Conservation (phyloP, 2,888 invertebrate species). For the Augochlorella aurata region DNA sequence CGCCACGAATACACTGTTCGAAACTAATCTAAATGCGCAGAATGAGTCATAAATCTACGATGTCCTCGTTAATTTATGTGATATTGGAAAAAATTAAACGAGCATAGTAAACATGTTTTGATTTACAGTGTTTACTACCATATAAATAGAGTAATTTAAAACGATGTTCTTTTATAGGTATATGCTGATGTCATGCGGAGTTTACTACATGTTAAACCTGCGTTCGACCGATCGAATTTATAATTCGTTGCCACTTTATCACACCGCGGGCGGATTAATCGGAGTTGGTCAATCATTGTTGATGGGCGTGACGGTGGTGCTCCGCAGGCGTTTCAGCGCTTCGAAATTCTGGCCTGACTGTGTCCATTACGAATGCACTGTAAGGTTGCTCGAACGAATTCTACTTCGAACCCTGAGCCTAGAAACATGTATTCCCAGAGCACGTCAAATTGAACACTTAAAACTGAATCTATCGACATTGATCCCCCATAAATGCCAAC, state of each 20-base stretch:
- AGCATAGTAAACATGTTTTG: neutral
- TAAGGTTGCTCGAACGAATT: slow-evolving; percentile 67
- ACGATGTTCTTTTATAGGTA: slow-evolving; percentile 71
- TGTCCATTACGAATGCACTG: slow-evolving; percentile 82
- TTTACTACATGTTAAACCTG: slow-evolving; percentile 77
- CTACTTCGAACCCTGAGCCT: neutral
- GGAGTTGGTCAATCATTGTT: slow-evolving; percentile 82
- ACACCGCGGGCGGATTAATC: slow-evolving; percentile 82
- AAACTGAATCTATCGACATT: too few relatives aligned
- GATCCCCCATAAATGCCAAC: too few relatives aligned
- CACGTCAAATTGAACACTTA: too few relatives aligned
- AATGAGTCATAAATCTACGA: neutral
- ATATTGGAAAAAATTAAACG: neutral
- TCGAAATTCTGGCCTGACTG: slow-evolving; percentile 83
- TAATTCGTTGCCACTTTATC: slow-evolving; percentile 82
- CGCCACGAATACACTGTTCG: too few relatives aligned
- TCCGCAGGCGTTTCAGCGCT: slow-evolving; percentile 81
- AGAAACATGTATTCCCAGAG: too few relatives aligned
- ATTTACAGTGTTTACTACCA: neutral
- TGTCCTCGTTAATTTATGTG: neutral
- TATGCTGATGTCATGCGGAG: slow-evolving; percentile 80
- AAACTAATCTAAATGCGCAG: too few relatives aligned
- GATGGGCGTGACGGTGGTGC: slow-evolving; percentile 80
- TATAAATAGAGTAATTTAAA: neutral
- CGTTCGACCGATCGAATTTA: slow-evolving; percentile 81